Percentiles rank a stretch among this genome's conserved stretches.
phyloP scores from a whole-genome alignment of 2,888 invertebrate genomes.

The Eilema griseolum region DNA sequence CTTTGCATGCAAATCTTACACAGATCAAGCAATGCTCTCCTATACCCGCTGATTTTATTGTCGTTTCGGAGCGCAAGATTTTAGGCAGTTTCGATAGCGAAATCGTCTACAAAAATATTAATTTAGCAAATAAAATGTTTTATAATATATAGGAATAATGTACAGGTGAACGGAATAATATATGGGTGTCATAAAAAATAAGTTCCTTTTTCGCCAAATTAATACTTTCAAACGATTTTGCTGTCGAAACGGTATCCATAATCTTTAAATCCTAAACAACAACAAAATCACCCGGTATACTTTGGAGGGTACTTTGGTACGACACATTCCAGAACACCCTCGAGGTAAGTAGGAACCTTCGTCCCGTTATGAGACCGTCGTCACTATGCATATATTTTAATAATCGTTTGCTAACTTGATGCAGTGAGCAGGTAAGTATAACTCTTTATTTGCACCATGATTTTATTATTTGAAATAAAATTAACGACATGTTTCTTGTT shows the following conservation, averaged over 20 bases:
- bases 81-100: no score
- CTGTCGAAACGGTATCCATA: no score
- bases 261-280: no score
- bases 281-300: background rate
- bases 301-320: constrained; percentile 21
- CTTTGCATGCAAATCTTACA: constrained; percentile 36
- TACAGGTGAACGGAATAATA: no score
- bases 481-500: constrained; percentile 74
- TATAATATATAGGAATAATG: no score
- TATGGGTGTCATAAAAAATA: no score
- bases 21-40: constrained; percentile 27
- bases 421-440: constrained; percentile 60
- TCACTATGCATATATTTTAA: constrained; percentile 25
- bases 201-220: no score
- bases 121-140: no score
- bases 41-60: background rate
- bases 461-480: constrained; percentile 37
- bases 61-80: no score
- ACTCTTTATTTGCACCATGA: constrained; percentile 30
- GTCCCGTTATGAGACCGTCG: constrained; percentile 27
- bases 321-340: constrained; percentile 56
- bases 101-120: no score
- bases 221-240: no score
- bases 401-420: constrained; percentile 32
- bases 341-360: constrained; percentile 64